Evolutionary conservation across 2,888 invertebrate species (phyloP), one percentile per base, ranked within the genome.

Genomic region (Halictus quadricinctus): DNA sequence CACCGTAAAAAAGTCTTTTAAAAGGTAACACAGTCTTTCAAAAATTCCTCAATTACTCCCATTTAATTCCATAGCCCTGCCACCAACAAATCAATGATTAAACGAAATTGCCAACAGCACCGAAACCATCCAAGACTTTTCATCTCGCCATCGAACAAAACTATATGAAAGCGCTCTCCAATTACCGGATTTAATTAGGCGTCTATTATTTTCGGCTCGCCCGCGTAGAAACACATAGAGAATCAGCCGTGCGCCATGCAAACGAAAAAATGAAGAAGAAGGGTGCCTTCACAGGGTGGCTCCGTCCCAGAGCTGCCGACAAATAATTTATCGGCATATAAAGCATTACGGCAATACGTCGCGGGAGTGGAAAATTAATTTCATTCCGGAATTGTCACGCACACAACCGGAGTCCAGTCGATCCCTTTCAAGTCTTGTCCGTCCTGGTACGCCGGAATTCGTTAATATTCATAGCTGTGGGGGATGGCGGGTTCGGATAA

Each of bases 381-480:
- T 91, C 87, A 90, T 87, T 88, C 90, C 84, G 50, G 87, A 84
- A 89, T 90, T 89, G 85, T 89, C 90, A 88, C 88, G 88, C 90
- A 89, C 90, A 86, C 74, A 76, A 69, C 41, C 81, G 86, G 81
- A 88, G 89, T 91, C 88, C 87, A 89, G 87, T 89, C 89, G 89
- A 88, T 90, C 90, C 89, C 89, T 92, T 92, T 91, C 90, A 90
- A 88, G 87, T 89, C 90, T 90, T 90, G 88, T 88, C 86, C 86
- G 88, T 83, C 88, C 86, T 79, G 89, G 84, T 84, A 79, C 89
- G 88, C 90, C 79, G 90, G 89, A 90, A 90, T 90, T 91, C 92
- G 92, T 94, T 94, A 93, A 94, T 93, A 93, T 94, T 94, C 93
- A 94, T 93, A 92, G 91, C 89, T 89, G 85, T 84, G 87, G 88